A percentile compares a stretch with the other conserved stretches of the same genome.
phyloP scores from a whole-genome alignment of 2,888 invertebrate species.

The Hirtodrosophila histrioides region DNA sequence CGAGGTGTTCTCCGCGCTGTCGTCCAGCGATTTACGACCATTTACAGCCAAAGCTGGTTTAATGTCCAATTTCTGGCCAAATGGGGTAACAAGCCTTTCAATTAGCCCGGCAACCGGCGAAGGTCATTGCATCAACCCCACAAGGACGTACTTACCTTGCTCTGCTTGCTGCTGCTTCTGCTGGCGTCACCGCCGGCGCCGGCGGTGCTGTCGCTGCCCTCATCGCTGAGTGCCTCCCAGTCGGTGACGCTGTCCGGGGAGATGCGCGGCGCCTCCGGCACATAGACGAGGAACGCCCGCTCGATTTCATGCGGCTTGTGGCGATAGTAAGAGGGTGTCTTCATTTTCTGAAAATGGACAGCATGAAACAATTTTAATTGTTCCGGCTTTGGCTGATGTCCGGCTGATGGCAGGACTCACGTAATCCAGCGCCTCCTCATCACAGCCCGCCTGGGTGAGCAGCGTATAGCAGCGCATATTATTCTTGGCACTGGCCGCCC shows the following conservation, averaged over 20 bases:
- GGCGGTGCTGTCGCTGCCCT: slow-evolving; percentile 48
- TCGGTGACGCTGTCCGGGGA: slow-evolving; percentile 89
- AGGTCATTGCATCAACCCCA: not conserved
- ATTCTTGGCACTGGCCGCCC: slow-evolving; percentile 92
- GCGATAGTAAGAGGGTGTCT: slow-evolving; percentile 91
- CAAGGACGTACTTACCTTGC: slow-evolving; percentile 68
- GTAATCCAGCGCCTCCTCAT: slow-evolving; percentile 92
- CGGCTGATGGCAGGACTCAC: slow-evolving; percentile 86
- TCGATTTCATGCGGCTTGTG: slow-evolving; percentile 92
- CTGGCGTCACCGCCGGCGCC: slow-evolving; percentile 60
- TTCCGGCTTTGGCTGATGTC: not conserved
- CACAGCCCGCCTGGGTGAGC: slow-evolving; percentile 92
- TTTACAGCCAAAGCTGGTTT: slow-evolving; percentile 73
- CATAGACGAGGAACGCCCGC: slow-evolving; percentile 87
- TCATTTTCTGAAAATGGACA: slow-evolving; percentile 88
- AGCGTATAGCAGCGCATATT: slow-evolving; percentile 91
- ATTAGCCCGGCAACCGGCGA: slow-evolving; percentile 22
- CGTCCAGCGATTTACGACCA: slow-evolving; percentile 76
- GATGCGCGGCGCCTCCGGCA: slow-evolving; percentile 93
- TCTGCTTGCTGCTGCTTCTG: slow-evolving; percentile 45
- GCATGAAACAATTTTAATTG: slow-evolving; percentile 55
- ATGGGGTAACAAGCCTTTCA: slow-evolving; percentile 21
- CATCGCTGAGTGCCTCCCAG: slow-evolving; percentile 85
- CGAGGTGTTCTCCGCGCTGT: slow-evolving; percentile 82
- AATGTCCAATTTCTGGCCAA: slow-evolving; percentile 70